Evolutionary conservation across 1,140 invertebrate species (phyloP), one percentile per base, ranked within the genome.

Genomic region (Dendroctonus valens): DNA sequence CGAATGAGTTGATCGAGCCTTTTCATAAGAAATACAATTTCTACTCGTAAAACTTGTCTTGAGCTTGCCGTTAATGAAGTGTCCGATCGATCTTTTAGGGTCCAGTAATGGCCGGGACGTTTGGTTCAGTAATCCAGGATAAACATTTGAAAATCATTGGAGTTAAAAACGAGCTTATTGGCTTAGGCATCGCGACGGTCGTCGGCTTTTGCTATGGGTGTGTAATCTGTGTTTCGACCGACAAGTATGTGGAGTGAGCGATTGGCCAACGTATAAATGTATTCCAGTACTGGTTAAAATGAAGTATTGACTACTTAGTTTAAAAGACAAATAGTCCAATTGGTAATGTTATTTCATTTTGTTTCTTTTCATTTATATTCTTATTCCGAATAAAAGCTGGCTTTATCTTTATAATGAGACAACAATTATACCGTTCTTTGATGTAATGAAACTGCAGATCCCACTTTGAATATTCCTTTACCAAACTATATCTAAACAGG

Each of bases 71-170:
- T 8, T 51, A 26, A 11, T 51, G 8, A 26, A 1, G 26, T 26
- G 26, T 3, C 1, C 26, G 26, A n/a, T n/a, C n/a, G n/a, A 3
- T 26, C 3, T 70, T 77, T 49, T 74, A 89, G 87, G 88, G 88
- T 53, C 90, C 90, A 0, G 88, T 91, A 58, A 85, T 91, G 71
- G 89, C 89, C 0, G 84, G 84, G 7, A 89, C 88, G 0, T 89
- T 92, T 73, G 89, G 89, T 5, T 83, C 83, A 3, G 85, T 88
- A 5, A 87, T 91, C 60, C 74, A 83, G 48, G 88, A 91, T 73
- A 77, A 75, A n/a, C 77, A 81, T 4, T 76, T 92, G 3, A 79
- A 85, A 26, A 82, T 74, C 15, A 79, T 85, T 69, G 88, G 88
- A 2, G 75, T 89, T 37, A 72, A 78, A 26, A 87, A 86, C 69